Evolutionary conservation across 2,888 invertebrate species (phyloP).

Genomic region (Agrotis exclamationis): DNA sequence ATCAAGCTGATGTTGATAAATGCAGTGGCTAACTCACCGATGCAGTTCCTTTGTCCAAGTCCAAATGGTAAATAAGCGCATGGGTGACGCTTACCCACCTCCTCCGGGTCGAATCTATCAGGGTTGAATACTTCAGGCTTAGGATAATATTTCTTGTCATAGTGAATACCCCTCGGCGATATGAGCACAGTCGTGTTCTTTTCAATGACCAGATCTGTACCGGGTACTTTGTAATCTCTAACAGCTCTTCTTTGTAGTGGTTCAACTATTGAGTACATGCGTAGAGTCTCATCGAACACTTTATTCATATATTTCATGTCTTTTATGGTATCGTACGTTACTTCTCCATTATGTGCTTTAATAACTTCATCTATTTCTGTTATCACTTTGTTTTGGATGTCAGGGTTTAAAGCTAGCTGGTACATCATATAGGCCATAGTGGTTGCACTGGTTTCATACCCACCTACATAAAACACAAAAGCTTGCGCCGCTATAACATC

Average conservation of each 20-base stretch:
- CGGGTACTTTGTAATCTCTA: constrained; percentile 77
- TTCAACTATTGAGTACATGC: constrained; percentile 84
- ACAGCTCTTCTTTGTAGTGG: constrained; percentile 77
- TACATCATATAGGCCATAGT: constrained; percentile 75
- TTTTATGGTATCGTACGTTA: constrained; percentile 79
- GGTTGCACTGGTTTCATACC: constrained; percentile 85
- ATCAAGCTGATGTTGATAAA: no score
- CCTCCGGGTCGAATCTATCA: constrained; percentile 81
- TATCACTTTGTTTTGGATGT: constrained; percentile 78
- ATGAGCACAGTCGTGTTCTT: constrained; percentile 76
- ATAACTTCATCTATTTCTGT: constrained; percentile 76
- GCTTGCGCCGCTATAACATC: constrained; percentile 81
- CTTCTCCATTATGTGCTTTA: constrained; percentile 70
- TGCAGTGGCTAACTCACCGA: constrained; percentile 74
- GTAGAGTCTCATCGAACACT: constrained; percentile 80
- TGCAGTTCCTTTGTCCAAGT: constrained; percentile 83
- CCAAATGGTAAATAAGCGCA: constrained; percentile 84
- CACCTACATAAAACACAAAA: constrained; percentile 85
- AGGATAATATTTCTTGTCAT: constrained; percentile 81
- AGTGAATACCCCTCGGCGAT: constrained; percentile 81
- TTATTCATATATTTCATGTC: constrained; percentile 82
- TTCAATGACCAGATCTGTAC: constrained; percentile 74
- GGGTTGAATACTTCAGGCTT: constrained; percentile 86
- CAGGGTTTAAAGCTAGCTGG: constrained; percentile 68
- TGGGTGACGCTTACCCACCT: constrained; percentile 71